Base-by-base conservation (phyloP, 2,797 vertebrate species). In the Myripristis murdjan region DNA sequence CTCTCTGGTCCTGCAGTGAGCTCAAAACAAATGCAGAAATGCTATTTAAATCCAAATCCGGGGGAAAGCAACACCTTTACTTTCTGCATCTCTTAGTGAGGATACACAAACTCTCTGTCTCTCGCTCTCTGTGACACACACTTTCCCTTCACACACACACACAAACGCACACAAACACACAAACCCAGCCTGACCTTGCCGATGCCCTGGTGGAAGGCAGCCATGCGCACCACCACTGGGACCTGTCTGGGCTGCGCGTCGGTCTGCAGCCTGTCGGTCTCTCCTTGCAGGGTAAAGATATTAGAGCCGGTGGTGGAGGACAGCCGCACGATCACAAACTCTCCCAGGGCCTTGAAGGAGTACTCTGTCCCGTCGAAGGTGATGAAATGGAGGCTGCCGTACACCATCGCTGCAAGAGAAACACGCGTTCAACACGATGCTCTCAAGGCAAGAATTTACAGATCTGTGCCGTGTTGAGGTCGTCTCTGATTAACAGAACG, bases 261-360 rank as follows among this genome's bases (percentile, higher is more conserved):
- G 60, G 60, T 76, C 64, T 84, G 82, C 35, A 93, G 82, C 73
- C 69, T 83, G 31, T 84, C 87, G 6, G 88, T 93, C 85, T 94
- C 92, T 53, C 94, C 95, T 88, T 96, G 95, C 65, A 96, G 91
- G 64, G 95, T 96, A 90, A 96, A 96, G 81, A 95, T 90, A 80
- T 96, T 96, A 43, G 92, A 94, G 77, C 95, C 95, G 0, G 86
- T 84, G 77, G 26, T 59, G 23, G 95, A 94, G 54, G 95, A 96
- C 24, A 96, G 93, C 41, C 95, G 94, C 75, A 94, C 62, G 16
- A 96, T 88, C 49, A 95, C 94, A 79, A 94, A 96, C 77, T 95
- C 93, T 71, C 95, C 95, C 28, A 95, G 83, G 28, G 92, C 94
- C 87, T 92, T 95, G 74, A 96, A 96, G 55, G 92, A 90, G 85